These are phyloP conservation scores for Naja naja DNA, from an alignment of 2,113 vertebrate species.

Conservation along the genomic window DNA sequence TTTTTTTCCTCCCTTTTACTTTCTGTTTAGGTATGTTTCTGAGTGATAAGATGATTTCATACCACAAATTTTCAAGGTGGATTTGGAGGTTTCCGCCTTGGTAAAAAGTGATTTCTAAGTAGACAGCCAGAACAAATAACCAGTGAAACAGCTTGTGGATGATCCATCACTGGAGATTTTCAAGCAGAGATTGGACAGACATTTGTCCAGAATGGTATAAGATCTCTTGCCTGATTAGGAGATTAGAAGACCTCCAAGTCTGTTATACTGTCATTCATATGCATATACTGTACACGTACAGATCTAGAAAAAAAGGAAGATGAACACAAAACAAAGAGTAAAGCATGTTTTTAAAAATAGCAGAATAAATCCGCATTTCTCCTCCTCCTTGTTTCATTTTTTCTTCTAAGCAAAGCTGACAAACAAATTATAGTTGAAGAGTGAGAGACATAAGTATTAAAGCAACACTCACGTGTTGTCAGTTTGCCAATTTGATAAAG, in stretches of 20 bases:
- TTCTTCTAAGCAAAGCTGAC: not conserved
- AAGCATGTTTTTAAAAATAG: not conserved
- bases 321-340: not conserved
- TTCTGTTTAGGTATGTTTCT: not conserved
- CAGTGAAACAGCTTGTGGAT: no score
- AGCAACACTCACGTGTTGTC: not conserved
- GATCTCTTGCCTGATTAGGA: no score
- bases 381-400: not conserved
- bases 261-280: not conserved
- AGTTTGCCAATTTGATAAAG: not conserved
- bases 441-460: not conserved
- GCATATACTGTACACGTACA: not conserved
- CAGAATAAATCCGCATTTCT: not conserved
- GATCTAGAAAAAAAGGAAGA: not conserved
- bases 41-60: not conserved
- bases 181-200: no score
- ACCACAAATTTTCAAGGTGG: not conserved
- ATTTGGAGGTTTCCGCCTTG: not conserved
- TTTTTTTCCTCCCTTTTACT: not conserved
- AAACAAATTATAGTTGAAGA: not conserved
- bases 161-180: no score
- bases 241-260: no score
- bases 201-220: no score
- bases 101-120: not conserved
- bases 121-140: no score